Percentiles rank a stretch among this genome's conserved stretches.
These are phyloP conservation scores for Diadophis punctatus DNA, from an alignment of 2,113 vertebrate genomes.

Conservation along the genomic window DNA sequence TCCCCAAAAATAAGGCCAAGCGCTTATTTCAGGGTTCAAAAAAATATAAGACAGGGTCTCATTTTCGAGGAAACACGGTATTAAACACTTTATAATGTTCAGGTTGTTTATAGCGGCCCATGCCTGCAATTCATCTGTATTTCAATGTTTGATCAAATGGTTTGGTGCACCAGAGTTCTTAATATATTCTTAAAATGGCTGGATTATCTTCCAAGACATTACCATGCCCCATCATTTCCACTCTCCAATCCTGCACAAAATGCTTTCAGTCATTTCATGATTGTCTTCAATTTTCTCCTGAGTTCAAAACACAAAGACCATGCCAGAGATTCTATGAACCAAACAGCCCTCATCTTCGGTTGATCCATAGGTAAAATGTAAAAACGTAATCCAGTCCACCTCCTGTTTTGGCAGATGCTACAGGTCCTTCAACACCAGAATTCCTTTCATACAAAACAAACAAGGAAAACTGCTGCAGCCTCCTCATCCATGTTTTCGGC, in stretches of 20 bases:
- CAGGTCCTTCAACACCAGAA: neutral
- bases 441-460: neutral
- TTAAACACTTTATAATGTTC: neutral
- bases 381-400: neutral
- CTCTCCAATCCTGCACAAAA: neutral
- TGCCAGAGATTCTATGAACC: neutral
- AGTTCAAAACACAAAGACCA: neutral
- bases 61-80: too few relatives aligned
- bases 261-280: neutral
- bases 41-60: too few relatives aligned
- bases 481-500: neutral
- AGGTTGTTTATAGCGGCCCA: neutral
- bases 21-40: too few relatives aligned
- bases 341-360: neutral
- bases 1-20: too few relatives aligned
- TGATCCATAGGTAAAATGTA: neutral
- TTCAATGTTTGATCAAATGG: neutral
- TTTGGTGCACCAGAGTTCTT: neutral
- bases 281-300: neutral
- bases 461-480: neutral
- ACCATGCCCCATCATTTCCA: neutral
- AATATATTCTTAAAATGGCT: neutral
- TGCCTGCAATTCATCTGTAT: neutral
- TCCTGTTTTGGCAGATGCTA: neutral
- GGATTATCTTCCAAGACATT: neutral